Evolutionary conservation across 2,888 invertebrate species (phyloP).

Genomic region (Cancer borealis): DNA sequence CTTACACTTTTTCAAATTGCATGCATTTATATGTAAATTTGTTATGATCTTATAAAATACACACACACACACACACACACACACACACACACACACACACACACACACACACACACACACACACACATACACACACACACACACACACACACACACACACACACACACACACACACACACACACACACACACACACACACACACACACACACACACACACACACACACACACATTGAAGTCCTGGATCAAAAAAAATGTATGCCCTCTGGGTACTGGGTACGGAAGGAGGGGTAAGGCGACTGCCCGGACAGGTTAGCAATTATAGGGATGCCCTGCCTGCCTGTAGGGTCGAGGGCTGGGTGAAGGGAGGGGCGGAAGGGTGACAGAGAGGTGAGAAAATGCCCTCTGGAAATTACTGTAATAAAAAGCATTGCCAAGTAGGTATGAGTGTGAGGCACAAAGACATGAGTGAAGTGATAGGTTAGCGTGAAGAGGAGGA

Average conservation of each 20-base stretch:
- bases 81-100: no score
- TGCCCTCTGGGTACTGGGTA: neutral
- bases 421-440: constrained; percentile 17
- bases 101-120: no score
- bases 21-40: neutral
- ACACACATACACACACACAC: no score
- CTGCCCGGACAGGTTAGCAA: neutral
- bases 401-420: neutral
- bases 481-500: neutral
- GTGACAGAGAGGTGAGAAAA: constrained; percentile 31
- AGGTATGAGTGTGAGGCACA: neutral
- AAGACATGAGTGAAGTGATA: neutral
- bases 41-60: neutral
- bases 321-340: constrained; percentile 24
- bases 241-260: neutral
- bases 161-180: no score
- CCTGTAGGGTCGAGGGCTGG: neutral
- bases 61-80: neutral
- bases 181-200: constrained; percentile 33
- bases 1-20: neutral
- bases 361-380: neutral
- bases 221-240: neutral
- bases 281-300: constrained; percentile 16
- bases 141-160: no score
- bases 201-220: constrained; percentile 37